Evolutionary conservation across 2,797 vertebrate species (phyloP).

Genomic region (Hippopotamyrus pictus): DNA sequence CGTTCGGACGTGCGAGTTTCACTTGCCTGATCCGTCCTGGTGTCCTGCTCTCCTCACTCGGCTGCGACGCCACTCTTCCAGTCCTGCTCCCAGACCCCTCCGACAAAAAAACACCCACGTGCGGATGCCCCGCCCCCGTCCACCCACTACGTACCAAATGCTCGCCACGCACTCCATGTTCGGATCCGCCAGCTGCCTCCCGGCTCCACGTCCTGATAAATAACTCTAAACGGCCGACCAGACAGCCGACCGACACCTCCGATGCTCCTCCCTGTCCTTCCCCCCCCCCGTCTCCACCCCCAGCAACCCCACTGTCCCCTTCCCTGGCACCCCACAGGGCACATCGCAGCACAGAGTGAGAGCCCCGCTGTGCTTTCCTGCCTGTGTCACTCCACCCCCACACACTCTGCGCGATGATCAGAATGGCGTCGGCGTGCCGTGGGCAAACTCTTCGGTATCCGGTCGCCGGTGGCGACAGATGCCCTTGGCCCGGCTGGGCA

Average conservation of each 20-base stretch:
- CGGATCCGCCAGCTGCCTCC: not conserved
- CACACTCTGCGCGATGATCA: not conserved
- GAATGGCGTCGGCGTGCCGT: not conserved
- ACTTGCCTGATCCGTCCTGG: not conserved
- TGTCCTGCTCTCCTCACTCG: not conserved
- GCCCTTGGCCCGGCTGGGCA: not conserved
- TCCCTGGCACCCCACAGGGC: not conserved
- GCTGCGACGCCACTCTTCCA: not conserved
- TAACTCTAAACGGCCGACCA: not conserved
- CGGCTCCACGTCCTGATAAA: not conserved
- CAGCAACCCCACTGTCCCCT: not conserved
- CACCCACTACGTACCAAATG: conserved; percentile 5
- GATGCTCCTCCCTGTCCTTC: not conserved
- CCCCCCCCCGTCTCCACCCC: not conserved
- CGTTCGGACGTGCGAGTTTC: not conserved
- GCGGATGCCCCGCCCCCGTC: not conserved
- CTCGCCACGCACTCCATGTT: not conserved
- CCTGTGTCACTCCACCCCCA: not conserved
- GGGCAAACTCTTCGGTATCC: not conserved
- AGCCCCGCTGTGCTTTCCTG: not conserved
- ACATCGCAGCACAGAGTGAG: not conserved
- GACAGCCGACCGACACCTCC: not conserved
- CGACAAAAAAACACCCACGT: not conserved
- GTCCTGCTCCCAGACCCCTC: not conserved
- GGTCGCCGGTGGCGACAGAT: not conserved